Percentiles rank a stretch among this genome's conserved stretches.
Conservation (phyloP, 2,797 vertebrate species). For the Lepilemur ruficaudatus region DNA sequence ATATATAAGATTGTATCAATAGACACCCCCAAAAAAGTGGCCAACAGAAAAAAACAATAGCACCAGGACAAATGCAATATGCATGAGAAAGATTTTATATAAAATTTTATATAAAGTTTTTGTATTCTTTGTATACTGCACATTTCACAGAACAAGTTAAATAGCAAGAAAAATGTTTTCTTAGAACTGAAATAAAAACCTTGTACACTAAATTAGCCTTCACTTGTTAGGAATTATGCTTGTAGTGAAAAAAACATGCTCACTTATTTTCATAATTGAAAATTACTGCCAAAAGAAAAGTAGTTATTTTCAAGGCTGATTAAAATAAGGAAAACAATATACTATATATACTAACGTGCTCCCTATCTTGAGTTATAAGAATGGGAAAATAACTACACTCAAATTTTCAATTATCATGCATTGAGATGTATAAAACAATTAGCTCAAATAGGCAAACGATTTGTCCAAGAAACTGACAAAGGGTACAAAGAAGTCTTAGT, state of each 20-base stretch:
- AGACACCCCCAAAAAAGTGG: background rate
- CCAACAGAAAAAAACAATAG: background rate
- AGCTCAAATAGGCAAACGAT: background rate
- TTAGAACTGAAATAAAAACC: constrained; percentile 4
- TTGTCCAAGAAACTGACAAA: background rate
- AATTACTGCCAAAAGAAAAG: constrained; percentile 8
- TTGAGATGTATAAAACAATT: background rate
- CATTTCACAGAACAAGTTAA: background rate
- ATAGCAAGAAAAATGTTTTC: background rate
- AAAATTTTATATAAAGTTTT: background rate
- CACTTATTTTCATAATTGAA: constrained; percentile 5
- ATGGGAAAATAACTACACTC: background rate
- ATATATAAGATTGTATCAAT: background rate
- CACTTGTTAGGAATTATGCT: background rate
- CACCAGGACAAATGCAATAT: background rate
- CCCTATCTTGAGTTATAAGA: background rate
- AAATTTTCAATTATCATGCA: background rate
- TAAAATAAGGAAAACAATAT: background rate
- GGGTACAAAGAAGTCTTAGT: background rate
- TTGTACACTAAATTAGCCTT: background rate
- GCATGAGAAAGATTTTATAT: background rate
- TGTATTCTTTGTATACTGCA: background rate
- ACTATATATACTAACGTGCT: background rate
- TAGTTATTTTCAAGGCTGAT: background rate
- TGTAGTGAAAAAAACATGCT: background rate